Evolutionary conservation across 1,140 invertebrate species (phyloP).

Genomic region (Drosophila tristis): DNA sequence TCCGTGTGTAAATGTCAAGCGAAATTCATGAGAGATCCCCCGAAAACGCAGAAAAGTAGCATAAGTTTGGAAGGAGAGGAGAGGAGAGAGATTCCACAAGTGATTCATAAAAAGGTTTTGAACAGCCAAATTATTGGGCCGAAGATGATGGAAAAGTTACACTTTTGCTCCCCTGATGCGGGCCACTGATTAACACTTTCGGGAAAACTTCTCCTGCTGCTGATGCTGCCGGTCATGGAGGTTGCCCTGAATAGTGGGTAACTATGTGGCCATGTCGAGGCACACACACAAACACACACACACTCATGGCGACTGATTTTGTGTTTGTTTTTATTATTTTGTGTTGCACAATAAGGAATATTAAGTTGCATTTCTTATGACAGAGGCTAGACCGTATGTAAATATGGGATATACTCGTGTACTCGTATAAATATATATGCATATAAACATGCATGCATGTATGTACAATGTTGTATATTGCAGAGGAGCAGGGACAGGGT

Average conservation of each 20-base stretch:
- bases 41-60: conserved; percentile 1
- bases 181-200: neutral
- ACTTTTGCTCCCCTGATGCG: conserved; percentile 7
- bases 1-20: conserved; percentile 4
- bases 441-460: conserved; percentile 26
- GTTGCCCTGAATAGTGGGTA: too few relatives aligned
- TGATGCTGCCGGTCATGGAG: too few relatives aligned
- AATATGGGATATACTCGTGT: conserved; percentile 48
- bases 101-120: conserved; percentile 16
- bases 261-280: too few relatives aligned
- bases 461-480: conserved; percentile 2
- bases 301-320: neutral
- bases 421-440: conserved; percentile 31
- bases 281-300: too few relatives aligned
- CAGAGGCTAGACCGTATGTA: conserved; percentile 44
- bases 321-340: conserved; percentile 47
- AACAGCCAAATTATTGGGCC: conserved; percentile 41
- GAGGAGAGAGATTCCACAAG: too few relatives aligned
- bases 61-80: too few relatives aligned
- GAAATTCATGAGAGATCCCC: conserved; percentile 28
- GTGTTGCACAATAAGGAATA: conserved; percentile 79
- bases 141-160: conserved; percentile 28
- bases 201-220: too few relatives aligned
- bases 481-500: conserved; percentile 26
- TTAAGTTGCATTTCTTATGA: conserved; percentile 66